These are phyloP conservation scores for Hydropsyche betteni DNA, from an alignment of 2,888 invertebrate genomes.

Conservation along the genomic window DNA sequence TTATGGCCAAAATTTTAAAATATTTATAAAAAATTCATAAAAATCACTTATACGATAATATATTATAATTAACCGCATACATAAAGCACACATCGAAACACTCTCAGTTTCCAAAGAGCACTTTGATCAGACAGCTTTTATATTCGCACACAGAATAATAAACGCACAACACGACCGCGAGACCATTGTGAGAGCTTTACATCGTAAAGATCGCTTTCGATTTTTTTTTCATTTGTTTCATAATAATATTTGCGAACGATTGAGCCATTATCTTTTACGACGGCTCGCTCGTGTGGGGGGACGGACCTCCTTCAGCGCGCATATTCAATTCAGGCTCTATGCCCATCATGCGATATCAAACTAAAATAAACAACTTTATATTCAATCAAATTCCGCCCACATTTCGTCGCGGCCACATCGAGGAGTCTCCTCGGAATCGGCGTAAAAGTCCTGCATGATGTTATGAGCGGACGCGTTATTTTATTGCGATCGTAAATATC, in stretches of 20 bases:
- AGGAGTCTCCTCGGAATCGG: too few relatives aligned
- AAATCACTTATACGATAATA: too few relatives aligned
- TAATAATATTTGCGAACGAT: slow-evolving; percentile 4
- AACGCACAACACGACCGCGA: background rate
- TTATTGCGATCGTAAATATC: slow-evolving; percentile 28
- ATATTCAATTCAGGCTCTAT: slow-evolving; percentile 20
- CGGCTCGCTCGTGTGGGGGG: slow-evolving; percentile 1
- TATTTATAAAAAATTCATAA: too few relatives aligned
- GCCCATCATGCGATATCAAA: slow-evolving; percentile 16
- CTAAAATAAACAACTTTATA: slow-evolving; percentile 25
- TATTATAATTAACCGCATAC: too few relatives aligned
- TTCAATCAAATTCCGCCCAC: slow-evolving; percentile 21
- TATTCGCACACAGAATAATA: too few relatives aligned
- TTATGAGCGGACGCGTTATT: slow-evolving; percentile 3
- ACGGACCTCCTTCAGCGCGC: slow-evolving; percentile 22
- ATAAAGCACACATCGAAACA: too few relatives aligned
- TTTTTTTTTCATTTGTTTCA: background rate
- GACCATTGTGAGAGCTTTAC: slow-evolving; percentile 14
- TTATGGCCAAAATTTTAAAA: too few relatives aligned
- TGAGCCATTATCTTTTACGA: slow-evolving; percentile 31
- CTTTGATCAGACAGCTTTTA: too few relatives aligned
- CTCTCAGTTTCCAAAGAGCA: too few relatives aligned
- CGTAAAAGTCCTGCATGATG: background rate
- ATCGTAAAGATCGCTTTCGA: slow-evolving; percentile 1
- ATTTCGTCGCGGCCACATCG: background rate